Evolutionary conservation across 2,113 vertebrate genomes (phyloP), one percentile per base, ranked within the genome.

Genomic region (Montifringilla adamsi): DNA sequence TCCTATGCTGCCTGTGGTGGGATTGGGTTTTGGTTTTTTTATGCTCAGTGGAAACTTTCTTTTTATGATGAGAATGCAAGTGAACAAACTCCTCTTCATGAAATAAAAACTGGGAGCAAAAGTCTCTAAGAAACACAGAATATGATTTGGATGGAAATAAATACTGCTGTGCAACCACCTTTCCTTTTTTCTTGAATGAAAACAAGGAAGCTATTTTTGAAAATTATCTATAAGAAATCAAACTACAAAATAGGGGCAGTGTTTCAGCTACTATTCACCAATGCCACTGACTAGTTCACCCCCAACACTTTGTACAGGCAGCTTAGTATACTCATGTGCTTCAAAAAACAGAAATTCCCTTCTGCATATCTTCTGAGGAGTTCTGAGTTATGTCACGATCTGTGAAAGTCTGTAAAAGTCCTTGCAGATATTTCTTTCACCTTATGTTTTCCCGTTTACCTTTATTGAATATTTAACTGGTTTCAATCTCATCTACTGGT

Each of bases 81-180:
- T 44, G 21, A 47, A 35, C 8, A 53, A 4, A 44, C 6, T 30
- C 19, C 12, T 49, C 7, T 37, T 69, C 10, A 44, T 55, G 6
- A 64, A 59, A 31, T 50, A 24, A 58, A 46, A 39, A 67, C 39
- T 3, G 4, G 2, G 3, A 5, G 1, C 0, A 4, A 18, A 55
- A 31, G 4, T 44, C 13, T 69, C 13, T 17, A 56, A 56, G 58
- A 80, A 47, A 12, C 3, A n/a, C 15, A 67, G 22, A 84, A 5
- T 16, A 41, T n/a, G 1, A 37, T 70, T 31, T 58, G 30, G 23
- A 67, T 53, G 69, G 30, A 76, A 41, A 66, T 22, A 70, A 84
- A 55, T 5, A 50, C 6, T 53, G 44, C 12, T 23, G 20, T 46
- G 21, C 11, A 75, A 24, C 5, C 20, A 70, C 7, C 14, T 69